These are phyloP conservation scores for Falco berigora DNA, from an alignment of 2,797 vertebrate species.

Conservation along the genomic window DNA sequence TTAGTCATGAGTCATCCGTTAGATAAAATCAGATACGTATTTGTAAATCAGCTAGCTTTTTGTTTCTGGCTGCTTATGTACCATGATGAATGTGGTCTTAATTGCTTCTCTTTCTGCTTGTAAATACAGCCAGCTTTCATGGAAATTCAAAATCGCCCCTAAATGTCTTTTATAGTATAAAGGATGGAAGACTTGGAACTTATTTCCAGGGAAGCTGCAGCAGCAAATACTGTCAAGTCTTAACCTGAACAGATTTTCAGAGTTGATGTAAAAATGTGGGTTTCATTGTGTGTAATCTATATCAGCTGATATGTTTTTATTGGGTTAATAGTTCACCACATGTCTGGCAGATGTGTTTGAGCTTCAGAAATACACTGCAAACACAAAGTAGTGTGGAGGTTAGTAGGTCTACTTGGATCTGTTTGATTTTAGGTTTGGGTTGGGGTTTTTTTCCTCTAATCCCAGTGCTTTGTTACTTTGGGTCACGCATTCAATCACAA, in stretches of 20 bases:
- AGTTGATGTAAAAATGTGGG: background rate
- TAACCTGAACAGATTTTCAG: background rate
- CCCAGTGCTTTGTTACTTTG: background rate
- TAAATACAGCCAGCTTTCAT: background rate
- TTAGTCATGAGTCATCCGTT: background rate
- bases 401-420: background rate
- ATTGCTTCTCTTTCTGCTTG: background rate
- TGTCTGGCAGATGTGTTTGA: background rate
- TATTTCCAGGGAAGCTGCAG: background rate
- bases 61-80: background rate
- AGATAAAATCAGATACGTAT: background rate
- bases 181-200: background rate
- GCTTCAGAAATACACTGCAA: background rate
- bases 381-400: too few species aligned
- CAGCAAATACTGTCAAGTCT: background rate
- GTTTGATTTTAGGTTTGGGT: too few species aligned
- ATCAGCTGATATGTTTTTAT: fast-evolving
- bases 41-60: background rate
- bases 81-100: background rate
- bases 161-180: too few species aligned
- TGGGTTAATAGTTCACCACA: background rate
- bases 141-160: background rate
- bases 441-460: background rate
- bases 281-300: background rate
- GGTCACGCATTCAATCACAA: background rate